Evolutionary conservation across 1,140 invertebrate species (phyloP), one percentile per base, ranked within the genome.

Genomic region (Lepidurus arcticus): DNA sequence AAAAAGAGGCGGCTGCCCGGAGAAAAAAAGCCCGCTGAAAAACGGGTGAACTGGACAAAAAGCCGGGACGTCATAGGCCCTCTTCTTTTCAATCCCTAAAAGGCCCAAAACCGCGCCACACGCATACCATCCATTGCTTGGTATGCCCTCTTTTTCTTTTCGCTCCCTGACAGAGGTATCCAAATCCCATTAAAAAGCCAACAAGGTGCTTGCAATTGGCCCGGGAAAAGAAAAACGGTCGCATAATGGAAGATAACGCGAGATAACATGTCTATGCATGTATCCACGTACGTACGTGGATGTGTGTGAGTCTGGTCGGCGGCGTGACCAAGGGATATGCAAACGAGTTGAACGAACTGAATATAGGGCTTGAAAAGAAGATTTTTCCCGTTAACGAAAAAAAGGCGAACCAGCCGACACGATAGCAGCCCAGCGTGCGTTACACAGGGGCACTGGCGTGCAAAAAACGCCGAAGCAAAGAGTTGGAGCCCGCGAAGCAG

Each of bases 321-420:
- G 53, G 53, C 53, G 53, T 65, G 53, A 65, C 53, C 53, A 65
- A n/a, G 13, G 53, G 53, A 65, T 65, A 65, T 65, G 53, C 53
- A 65, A 65, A 65, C 53, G 53, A 65, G 53, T 65, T 65, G 53
- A 65, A 65, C 53, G 53, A 65, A 65, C 53, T 65, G 53, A 21
- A 65, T 65, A 21, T 65, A 65, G 53, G 53, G 21, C 7, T 65
- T 47, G 45, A 16, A 65, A 65, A 65, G 53, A 21, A 21, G 21
- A 65, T 65, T 65, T 65, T 65, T 65, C 53, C 53, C 53, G 53
- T 65, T 65, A 9, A 65, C 21, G 53, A 65, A 65, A 65, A 65
- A 65, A 65, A 65, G 53, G 21, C 53, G 21, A 65, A 65, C 53
- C 16, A 21, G 13, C 16, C 53, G 53, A 65, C 16, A 5, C 45